A percentile compares a stretch with the other conserved stretches of the same genome.
Conservation (phyloP, 2,888 invertebrate species). For the Leptopilina myrica region DNA sequence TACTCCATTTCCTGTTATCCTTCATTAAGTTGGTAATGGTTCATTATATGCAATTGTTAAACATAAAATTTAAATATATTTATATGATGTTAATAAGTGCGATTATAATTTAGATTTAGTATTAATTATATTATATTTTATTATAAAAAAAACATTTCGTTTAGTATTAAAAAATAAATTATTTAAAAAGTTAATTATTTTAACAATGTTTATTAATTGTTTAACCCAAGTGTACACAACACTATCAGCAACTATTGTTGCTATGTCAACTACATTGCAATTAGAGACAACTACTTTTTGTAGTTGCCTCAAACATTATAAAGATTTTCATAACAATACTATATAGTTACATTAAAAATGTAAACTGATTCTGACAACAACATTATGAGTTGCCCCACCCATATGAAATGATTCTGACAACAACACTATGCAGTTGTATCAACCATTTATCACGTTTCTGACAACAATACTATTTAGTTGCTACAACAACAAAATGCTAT, state of each 20-base stretch:
- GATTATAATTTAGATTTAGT: background rate
- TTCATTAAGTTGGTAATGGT: background rate
- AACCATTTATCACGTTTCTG: background rate
- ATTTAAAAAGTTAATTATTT: too few species aligned
- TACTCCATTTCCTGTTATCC: slow-evolving; percentile 3
- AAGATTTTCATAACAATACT: too few species aligned
- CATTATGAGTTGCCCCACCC: too few species aligned
- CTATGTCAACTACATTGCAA: too few species aligned
- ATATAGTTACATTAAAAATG: too few species aligned
- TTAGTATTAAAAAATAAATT: background rate
- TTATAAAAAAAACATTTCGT: background rate
- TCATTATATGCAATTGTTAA: background rate
- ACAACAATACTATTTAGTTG: background rate
- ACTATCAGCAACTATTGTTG: too few species aligned
- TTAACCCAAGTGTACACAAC: too few species aligned
- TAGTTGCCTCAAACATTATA: too few species aligned
- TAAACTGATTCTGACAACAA: too few species aligned
- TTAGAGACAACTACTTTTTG: too few species aligned
- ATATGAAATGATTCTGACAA: background rate
- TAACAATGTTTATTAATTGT: too few species aligned
- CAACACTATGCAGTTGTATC: background rate
- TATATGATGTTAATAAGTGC: background rate
- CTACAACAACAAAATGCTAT: too few species aligned
- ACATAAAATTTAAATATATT: background rate
- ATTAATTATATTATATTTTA: background rate